phyloP scores from a whole-genome alignment of 2,113 vertebrate genomes.

The Sterna hirundo region DNA sequence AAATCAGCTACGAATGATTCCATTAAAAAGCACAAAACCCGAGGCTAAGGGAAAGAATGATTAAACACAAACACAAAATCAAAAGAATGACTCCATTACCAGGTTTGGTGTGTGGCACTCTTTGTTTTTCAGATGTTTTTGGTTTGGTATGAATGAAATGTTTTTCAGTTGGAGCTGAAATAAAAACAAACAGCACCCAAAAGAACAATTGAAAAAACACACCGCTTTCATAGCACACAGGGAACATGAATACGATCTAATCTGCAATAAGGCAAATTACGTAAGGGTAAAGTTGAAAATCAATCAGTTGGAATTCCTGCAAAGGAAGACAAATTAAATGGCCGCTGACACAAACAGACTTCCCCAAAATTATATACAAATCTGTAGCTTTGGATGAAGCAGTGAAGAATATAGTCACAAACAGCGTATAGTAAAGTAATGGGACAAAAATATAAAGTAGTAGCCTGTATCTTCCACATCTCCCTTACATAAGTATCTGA shows the following conservation, averaged over 20 bases:
- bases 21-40: background rate
- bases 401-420: background rate
- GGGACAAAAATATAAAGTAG: background rate
- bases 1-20: background rate
- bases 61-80: background rate
- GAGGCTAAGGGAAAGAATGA: background rate
- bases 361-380: background rate
- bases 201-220: background rate
- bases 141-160: conserved; percentile 53
- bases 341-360: background rate
- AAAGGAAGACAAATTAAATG: background rate
- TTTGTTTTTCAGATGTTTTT: conserved; percentile 65
- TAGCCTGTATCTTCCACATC: background rate
- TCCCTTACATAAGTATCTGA: background rate
- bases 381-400: background rate
- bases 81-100: conserved; percentile 67
- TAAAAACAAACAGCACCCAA: conserved; percentile 28
- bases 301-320: background rate
- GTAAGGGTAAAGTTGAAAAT: background rate
- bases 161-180: conserved; percentile 73
- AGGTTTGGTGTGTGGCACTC: conserved; percentile 58
- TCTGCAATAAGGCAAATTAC: background rate
- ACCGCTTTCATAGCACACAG: background rate
- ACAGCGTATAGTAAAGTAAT: background rate
- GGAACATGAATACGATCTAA: background rate